Base-by-base conservation (phyloP, 2,888 invertebrate genomes). In the Idaea biselata region DNA sequence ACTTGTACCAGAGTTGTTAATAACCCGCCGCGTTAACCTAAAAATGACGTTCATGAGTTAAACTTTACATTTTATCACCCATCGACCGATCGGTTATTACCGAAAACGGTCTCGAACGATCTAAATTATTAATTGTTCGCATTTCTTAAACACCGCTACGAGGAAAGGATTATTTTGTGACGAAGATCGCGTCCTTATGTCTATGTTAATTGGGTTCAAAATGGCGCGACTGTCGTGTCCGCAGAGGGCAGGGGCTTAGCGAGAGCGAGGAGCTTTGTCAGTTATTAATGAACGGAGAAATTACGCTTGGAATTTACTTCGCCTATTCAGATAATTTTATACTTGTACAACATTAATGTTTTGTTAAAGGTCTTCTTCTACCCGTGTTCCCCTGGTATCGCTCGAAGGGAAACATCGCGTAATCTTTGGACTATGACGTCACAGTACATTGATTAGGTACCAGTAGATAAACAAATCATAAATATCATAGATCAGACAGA, bases 221-320 rank as follows among this genome's bases (percentile, higher is more conserved):
- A 81, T 80, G 63, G 66, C 58, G 62, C 33, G 61, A 62, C 58
- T 63, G 64, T 62, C 61, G 65, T 64, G 67, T 64, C 71, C 67
- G 65, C 66, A 73, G 75, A 74, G 64, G 79, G 78, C 74, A 77
- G 78, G 77, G 71, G 78, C 78, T 83, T 76, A 81, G 76, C 64
- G 71, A 61, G 66, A 73, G 72, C 75, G 73, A 78, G 75, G 73
- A 81, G 81, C 80, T 84, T 80, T 83, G 83, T 84, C 83, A 80
- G 81, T 75, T 84, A 84, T 84, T 84, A 84, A 87, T 86, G 84
- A 84, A 80, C 75, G 78, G 70, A 79, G 81, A 83, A 79, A 84
- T 84, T 83, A 80, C 77, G 71, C 70, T 61, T 71, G 76, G 76
- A 78, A 77, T 83, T 82, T 77, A 74, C 78, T 78, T 66, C 71